Evolutionary conservation across 2,113 vertebrate genomes (phyloP).

Genomic region (Campylorhamphus procurvoides): DNA sequence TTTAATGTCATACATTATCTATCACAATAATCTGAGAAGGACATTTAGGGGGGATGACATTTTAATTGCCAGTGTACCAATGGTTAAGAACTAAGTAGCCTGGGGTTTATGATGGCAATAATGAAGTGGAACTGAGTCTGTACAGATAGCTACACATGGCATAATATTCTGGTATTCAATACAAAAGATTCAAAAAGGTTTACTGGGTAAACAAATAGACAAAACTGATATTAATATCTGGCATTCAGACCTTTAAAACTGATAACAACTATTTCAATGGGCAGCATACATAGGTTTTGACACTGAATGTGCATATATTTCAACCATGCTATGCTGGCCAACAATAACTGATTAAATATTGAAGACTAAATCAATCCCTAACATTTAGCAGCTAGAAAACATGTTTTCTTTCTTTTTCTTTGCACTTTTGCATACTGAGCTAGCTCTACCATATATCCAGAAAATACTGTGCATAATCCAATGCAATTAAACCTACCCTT

Average conservation of each 20-base stretch:
- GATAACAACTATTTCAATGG: neutral
- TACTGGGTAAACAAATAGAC: neutral
- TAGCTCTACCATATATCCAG: neutral
- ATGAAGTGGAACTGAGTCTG: neutral
- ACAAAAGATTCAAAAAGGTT: neutral
- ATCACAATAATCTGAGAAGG: neutral
- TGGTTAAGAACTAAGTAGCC: neutral
- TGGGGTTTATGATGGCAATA: neutral
- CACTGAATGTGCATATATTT: neutral
- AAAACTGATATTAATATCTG: neutral
- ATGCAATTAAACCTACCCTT: neutral
- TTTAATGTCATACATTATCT: neutral
- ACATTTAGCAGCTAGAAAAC: neutral
- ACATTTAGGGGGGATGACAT: neutral
- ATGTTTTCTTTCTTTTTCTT: neutral
- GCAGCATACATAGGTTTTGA: neutral
- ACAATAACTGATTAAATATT: neutral
- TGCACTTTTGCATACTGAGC: neutral
- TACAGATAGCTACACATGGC: neutral
- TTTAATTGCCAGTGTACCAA: neutral
- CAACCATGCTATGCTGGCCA: neutral
- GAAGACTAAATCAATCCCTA: neutral
- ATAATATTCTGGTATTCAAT: neutral
- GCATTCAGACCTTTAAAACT: neutral
- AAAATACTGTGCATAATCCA: constrained; percentile 15